Evolutionary conservation across 2,113 vertebrate genomes (phyloP), one percentile per base, ranked within the genome.

Genomic region (Lates calcarifer): DNA sequence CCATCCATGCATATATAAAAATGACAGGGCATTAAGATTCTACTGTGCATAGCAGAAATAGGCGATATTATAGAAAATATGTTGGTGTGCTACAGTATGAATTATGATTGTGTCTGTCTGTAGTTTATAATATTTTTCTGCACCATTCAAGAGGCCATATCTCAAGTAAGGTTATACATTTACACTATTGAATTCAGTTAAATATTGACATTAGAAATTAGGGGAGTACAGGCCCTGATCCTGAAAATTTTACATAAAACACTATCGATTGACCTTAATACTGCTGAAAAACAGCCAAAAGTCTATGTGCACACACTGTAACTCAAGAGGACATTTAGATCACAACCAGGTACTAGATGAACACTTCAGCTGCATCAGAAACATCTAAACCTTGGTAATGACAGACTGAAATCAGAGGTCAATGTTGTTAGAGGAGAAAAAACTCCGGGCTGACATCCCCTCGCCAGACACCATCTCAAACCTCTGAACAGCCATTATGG

Each of bases 391-490:
- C 20, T 45, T 15, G 20, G 41, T 37, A 85, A 84, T 33, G 26
- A 58, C 22, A 14, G 22, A 22, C 35, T 63, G 57, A 65, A 43
- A 58, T 82, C 64, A 77, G 28, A 86, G 70, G 75, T 80, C 67
- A 85, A 67, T 51, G 26, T 37, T 17, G 53, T 85, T 67, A 49
- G 26, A 51, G 49, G 20, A 18, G 37, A 24, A 56, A 39, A 55
- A 20, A 73, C 10, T 74, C 28, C 17, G 22, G 37, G 26, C 35
- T 45, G 11, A 74, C 56, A 65, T 81, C 63, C 12, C 47, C 18
- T 6, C 5, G 74, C 81, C 88, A 91, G 84, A 84, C 84, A 87
- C 60, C 77, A 41, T 85, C 61, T 87, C 39, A 83, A 89, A 78
- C 56, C 87, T 51, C 75, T 77, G 15, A 80, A 35, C 29, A 67